These are phyloP conservation scores for Polymixis lichenea DNA, from an alignment of 2,888 invertebrate genomes.

Conservation along the genomic window DNA sequence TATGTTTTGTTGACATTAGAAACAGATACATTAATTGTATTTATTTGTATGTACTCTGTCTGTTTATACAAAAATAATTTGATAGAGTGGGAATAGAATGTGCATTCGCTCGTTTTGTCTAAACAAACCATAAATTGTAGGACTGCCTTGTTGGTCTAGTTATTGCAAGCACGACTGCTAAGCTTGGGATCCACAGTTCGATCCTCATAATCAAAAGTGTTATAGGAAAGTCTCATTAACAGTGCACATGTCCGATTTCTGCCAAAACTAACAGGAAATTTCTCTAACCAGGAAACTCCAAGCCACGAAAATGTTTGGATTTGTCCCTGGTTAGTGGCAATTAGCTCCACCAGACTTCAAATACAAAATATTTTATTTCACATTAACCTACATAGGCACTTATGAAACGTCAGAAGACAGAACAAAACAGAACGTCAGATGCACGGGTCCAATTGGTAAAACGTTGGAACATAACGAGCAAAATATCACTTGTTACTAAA, in stretches of 20 bases:
- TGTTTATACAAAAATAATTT: background rate
- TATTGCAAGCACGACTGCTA: background rate
- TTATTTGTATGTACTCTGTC: no score
- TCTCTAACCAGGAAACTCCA: no score
- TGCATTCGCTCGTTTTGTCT: background rate
- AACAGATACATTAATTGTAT: no score
- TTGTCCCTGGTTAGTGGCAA: background rate
- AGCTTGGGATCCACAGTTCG: background rate
- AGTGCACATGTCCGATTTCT: background rate
- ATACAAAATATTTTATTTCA: background rate
- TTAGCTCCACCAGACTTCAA: background rate
- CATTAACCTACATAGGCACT: background rate
- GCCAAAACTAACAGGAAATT: background rate
- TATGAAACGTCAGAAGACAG: background rate
- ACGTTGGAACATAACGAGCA: background rate
- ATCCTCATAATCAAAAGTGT: no score
- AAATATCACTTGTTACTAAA: background rate
- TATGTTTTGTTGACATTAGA: no score
- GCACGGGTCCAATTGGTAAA: background rate
- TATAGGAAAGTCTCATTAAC: background rate
- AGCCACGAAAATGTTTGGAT: background rate
- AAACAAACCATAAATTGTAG: background rate
- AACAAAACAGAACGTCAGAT: no score
- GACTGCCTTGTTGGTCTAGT: background rate
- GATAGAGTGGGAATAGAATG: background rate